Base-by-base conservation (phyloP, 2,797 vertebrate genomes). In the Diplodus puntazzo region DNA sequence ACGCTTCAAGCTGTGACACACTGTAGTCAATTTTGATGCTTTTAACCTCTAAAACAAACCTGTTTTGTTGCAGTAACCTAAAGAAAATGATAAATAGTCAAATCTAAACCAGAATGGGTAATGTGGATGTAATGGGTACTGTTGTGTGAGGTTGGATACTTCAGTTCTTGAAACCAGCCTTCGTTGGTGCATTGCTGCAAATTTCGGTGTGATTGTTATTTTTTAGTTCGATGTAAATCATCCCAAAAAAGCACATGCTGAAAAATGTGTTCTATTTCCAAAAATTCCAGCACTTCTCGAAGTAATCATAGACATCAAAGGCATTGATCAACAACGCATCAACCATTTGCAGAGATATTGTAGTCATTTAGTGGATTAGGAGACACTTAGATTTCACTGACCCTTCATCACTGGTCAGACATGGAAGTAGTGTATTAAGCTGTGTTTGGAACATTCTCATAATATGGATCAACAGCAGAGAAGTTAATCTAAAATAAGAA, bases 71-170 rank as follows among this genome's bases (percentile, higher is more conserved):
- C 7, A 45, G 11, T 23, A 77, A 39, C 48, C 13, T 18, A 9
- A 48, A 72, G 14, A 50, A 34, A 54, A 62, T 52, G 25, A 20
- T 25, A 8, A 49, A 30, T 4, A 34, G 11, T 16, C 23, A 20
- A 1, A 23, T 30, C 6, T 57, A 34, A 63, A 21, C 14, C 3
- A 48, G 25, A 62, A 58, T 5, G 16, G 25, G 16, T 2, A 2
- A 57, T 25, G 14, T 53, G 1, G 27, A 52, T 5, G 3, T 3
- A 16, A n/a, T 5, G 13, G 25, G 14, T 9, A 30, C 69, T 75
- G 76, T 73, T 78, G 58, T 27, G 81, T 79, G 21, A 58, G 83
- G 81, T 50, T 50, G 27, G 20, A 34, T 34, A 34, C 34, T 34
- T 34, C 1, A 34, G 34, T 34, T 34, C 34, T 34, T 34, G 34